A percentile compares a stretch with the other conserved stretches of the same genome.
phyloP scores from a whole-genome alignment of 2,888 invertebrate genomes.

The Bellardia pandia region DNA sequence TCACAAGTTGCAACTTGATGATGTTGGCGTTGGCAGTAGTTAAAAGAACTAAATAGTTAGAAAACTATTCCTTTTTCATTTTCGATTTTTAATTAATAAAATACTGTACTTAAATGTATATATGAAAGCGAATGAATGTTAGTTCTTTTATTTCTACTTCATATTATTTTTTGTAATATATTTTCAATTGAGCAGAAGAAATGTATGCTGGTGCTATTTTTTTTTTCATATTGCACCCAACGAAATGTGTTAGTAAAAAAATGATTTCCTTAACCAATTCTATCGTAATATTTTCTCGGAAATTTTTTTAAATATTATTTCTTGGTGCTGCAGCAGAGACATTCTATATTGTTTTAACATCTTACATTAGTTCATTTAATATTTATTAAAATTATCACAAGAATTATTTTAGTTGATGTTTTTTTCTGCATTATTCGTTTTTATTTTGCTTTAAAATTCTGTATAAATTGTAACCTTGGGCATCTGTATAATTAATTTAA shows the following conservation, averaged over 20 bases:
- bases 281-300: not conserved
- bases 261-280: not conserved
- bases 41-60: conserved; percentile 30
- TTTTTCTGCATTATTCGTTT: not conserved
- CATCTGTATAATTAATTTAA: conserved; percentile 48
- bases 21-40: conserved; percentile 3
- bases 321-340: not conserved
- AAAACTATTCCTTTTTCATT: conserved; percentile 60
- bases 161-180: not conserved
- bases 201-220: not conserved
- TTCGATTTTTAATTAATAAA: conserved; percentile 73
- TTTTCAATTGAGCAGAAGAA: conserved; percentile 15
- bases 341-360: not conserved
- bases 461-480: conserved; percentile 32
- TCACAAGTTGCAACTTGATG: conserved; percentile 15
- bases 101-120: conserved; percentile 27
- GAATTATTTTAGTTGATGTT: not conserved
- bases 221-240: not conserved
- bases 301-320: not conserved
- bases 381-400: conserved; percentile 57
- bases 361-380: conserved; percentile 42
- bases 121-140: conserved; percentile 13
- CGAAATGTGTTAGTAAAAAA: not conserved
- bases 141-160: conserved; percentile 26
- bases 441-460: not conserved